Conservation (phyloP, 2,797 vertebrate genomes). For the Pseudochaenichthys georgianus region DNA sequence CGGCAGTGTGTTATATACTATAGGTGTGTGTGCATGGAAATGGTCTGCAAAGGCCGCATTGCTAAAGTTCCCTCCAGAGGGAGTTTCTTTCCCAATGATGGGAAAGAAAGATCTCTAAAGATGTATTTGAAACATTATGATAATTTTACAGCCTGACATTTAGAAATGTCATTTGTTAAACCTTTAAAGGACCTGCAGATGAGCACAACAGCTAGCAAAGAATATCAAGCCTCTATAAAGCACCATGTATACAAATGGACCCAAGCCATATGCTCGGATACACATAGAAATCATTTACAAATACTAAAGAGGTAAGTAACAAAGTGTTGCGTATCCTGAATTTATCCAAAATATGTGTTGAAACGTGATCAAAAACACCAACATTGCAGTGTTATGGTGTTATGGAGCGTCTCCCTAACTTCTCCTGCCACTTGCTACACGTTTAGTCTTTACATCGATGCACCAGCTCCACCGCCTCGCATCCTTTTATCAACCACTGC, state of each 20-base stretch:
- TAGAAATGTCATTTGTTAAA: not conserved
- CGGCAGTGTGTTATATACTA: no score
- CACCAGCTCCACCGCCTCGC: constrained; percentile 5
- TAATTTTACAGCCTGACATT: not conserved
- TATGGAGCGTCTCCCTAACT: no score
- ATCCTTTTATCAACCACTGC: constrained; percentile 50
- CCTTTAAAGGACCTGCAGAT: not conserved
- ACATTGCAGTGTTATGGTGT: not conserved
- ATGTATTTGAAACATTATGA: not conserved
- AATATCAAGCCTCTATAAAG: not conserved
- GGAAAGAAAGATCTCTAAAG: not conserved
- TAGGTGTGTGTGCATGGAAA: no score
- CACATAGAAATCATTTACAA: not conserved
- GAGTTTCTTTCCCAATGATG: not conserved
- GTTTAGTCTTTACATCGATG: not conserved
- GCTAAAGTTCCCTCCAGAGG: no score
- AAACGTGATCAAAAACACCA: not conserved
- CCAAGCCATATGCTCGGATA: not conserved
- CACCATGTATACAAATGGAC: not conserved
- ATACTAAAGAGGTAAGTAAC: not conserved
- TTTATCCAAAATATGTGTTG: not conserved
- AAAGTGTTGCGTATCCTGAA: not conserved
- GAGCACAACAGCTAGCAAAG: not conserved
- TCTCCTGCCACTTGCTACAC: not conserved
- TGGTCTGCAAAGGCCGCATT: no score